Base-by-base conservation (phyloP, 1,140 invertebrate genomes). In the Marisa cornuarietis region DNA sequence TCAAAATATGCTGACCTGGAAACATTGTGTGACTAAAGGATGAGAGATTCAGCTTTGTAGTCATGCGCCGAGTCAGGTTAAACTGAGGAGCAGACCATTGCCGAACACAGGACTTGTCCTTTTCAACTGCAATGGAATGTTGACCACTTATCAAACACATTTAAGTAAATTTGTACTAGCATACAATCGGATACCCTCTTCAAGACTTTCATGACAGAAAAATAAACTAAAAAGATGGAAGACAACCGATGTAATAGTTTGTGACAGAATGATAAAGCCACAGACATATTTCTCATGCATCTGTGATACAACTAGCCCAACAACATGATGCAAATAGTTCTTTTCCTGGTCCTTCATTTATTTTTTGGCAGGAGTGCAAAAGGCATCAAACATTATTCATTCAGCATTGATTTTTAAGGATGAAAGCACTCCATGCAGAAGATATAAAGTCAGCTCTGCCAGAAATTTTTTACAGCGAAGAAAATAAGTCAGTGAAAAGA, bases 51-150 rank as follows among this genome's bases (percentile, higher is more conserved):
- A 90, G 84, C 72, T 89, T 89, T 24, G 92, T 91, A 90, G 93
- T 93, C 92, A 95, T 84, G 71, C 88, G 81, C 26, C 88, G 79
- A 4, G 84, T 95, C 90, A 97, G 92, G 88, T 95, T 96, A 91
- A 98, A 97, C 87, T 96, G 88, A 18, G 90, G 90, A 16, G 89
- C 90, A 16, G 88, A 90, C 84, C 90, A 87, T 78, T 91, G 90
- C 13, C 90, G 82, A 20, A 87, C 81, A 80, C 86, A 91, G 1
- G 86, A 79, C 71, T 88, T 89, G 63, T 89, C 87, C 72, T 87
- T 88, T 13, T 82, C 86, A 78, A 84, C 83, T 84, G 78, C 16
- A 69, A 76, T 49, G 14, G 62, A 24, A 61, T 24, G 58, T 22
- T 62, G 13, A 65, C 7, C 31, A 52, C 11, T 24, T 52, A 18